Base-by-base conservation (phyloP, 2,113 vertebrate species). In the Anguilla rostrata region DNA sequence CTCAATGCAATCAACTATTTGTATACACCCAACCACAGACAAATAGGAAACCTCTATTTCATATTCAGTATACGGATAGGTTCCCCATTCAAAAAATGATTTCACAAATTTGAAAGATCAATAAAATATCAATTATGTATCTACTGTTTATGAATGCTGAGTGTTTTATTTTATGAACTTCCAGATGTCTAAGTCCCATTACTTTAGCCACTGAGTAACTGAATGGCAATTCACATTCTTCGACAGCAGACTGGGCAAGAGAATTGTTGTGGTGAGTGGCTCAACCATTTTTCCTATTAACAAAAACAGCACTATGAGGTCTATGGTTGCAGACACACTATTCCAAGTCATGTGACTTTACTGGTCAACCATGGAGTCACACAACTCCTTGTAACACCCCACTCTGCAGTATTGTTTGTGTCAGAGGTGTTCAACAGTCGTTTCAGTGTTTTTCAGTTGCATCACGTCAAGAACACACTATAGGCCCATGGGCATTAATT, bases 321-420 rank as follows among this genome's bases (percentile, higher is more conserved):
- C 20, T 9, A 34, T 29, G 39, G 20, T 22, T 49, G 84, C 29
- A 43, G 82, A 39, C 81, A 79, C 43, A 26, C 43, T 26, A 39
- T 34, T 75, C 66, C 3, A 56, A 34, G 82, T 83, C 34, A 83
- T 66, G 66, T 71, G 81, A 85, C 63, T 41, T 5, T 79, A 78
- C 46, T 66, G 46, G 40, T 71, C 66, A 83, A 12, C 20, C 81
- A 56, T 46, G 49, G 85, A 83, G 81, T 78, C 85, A 83, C 60
- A 75, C 78, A 82, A 78, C 81, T 57, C 81, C n/a, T 41, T 85
- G 40, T 40, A 18, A 75, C 66, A 20, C 46, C 43, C 81, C 40
- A 41, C 18, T 49, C 40, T 8, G n/a, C 83, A 75, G 40, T 84
- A 20, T n/a, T 84, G 46, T 56, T 41, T 41, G 71, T 53, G 84